Evolutionary conservation across 2,888 invertebrate genomes (phyloP).

Genomic region (Ophion costatus): DNA sequence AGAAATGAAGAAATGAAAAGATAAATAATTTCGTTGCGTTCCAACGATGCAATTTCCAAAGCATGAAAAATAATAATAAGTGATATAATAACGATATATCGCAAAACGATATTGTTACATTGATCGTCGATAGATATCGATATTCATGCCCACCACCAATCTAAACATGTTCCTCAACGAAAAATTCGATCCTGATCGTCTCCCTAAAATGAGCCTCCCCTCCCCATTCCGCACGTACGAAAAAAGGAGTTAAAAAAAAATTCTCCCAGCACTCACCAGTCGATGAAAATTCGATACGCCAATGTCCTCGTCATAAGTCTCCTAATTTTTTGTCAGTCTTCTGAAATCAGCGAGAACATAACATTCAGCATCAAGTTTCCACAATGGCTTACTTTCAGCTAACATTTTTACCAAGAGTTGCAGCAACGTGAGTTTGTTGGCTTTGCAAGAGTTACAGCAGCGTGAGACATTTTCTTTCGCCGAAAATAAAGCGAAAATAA

Average conservation of each 20-base stretch:
- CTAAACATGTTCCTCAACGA: neutral
- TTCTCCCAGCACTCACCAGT: constrained; percentile 75
- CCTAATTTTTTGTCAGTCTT: constrained; percentile 53
- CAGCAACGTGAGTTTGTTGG: no score
- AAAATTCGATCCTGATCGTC: neutral
- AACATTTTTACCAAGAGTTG: no score
- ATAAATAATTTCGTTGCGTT: no score
- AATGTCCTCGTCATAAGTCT: constrained; percentile 75
- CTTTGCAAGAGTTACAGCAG: no score
- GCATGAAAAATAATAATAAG: no score
- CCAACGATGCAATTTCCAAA: no score
- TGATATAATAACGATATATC: no score
- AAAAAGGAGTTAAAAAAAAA: neutral
- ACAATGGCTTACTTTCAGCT: neutral
- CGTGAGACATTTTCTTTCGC: no score
- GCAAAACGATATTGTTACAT: no score
- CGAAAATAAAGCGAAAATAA: no score
- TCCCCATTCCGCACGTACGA: neutral
- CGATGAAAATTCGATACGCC: constrained; percentile 73
- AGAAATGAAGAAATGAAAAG: no score
- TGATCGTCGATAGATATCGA: neutral
- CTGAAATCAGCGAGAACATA: constrained; percentile 32
- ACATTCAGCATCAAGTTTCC: neutral
- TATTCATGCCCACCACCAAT: neutral
- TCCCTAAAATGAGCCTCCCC: neutral